Percentiles rank a stretch among this genome's conserved stretches.
Conservation (phyloP, 2,888 invertebrate species). For the Lampropteryx suffumata region DNA sequence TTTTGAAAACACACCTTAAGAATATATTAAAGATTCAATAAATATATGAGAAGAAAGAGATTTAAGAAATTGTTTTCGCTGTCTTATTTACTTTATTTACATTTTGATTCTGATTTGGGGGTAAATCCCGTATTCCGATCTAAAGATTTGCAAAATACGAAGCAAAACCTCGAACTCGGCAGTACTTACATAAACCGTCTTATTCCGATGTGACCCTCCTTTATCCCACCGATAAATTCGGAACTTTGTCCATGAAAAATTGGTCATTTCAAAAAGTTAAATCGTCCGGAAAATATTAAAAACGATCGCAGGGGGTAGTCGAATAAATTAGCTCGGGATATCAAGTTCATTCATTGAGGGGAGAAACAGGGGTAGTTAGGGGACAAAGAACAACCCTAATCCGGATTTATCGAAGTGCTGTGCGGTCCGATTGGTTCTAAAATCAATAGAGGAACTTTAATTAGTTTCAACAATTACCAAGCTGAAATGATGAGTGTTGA, state of each 20-base stretch:
- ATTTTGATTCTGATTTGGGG: no score
- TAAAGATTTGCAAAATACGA: no score
- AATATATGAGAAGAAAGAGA: no score
- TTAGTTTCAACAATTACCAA: slow-evolving; percentile 57
- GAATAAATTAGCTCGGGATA: slow-evolving; percentile 55
- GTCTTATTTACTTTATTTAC: no score
- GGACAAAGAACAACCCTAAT: slow-evolving; percentile 60
- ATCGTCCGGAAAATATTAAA: slow-evolving; percentile 38
- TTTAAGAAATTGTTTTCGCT: no score
- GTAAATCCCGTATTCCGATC: no score
- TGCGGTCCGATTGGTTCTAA: slow-evolving; percentile 30
- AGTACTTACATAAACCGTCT: no score
- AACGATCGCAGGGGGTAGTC: slow-evolving; percentile 36
- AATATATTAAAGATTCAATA: no score
- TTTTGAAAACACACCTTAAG: no score
- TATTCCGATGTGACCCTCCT: no score
- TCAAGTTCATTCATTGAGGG: slow-evolving; percentile 45
- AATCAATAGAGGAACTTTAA: slow-evolving; percentile 61
- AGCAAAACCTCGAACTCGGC: no score
- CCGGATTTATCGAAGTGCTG: slow-evolving; percentile 57
- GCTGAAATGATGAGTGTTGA: slow-evolving; percentile 33
- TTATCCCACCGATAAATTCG: no score
- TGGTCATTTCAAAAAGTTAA: slow-evolving; percentile 36
- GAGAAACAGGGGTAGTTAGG: slow-evolving; percentile 4
- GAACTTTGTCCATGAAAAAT: slow-evolving; percentile 34